Percentiles rank a stretch among this genome's conserved stretches.
Evolutionary conservation across 2,797 vertebrate species (phyloP).

Genomic region (Squalus acanthias): DNA sequence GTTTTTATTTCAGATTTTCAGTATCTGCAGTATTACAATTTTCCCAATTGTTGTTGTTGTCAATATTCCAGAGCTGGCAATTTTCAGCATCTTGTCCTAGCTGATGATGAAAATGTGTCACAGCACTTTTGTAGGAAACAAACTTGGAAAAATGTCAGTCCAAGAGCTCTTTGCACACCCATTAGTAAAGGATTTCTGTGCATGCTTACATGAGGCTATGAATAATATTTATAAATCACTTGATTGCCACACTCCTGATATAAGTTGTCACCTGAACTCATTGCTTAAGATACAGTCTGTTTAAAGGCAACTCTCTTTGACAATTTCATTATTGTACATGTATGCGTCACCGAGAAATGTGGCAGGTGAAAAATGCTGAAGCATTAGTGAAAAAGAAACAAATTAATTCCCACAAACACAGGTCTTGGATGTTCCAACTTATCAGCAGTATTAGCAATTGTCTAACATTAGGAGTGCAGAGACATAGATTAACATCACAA

Average conservation of each 20-base stretch:
- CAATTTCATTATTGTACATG: conserved; percentile 18
- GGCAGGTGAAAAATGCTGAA: background rate
- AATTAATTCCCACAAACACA: background rate
- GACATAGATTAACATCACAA: background rate
- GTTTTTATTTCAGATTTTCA: no score
- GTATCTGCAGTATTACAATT: background rate
- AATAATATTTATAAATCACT: background rate
- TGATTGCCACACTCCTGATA: background rate
- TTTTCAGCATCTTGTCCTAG: background rate
- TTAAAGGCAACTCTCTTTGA: background rate
- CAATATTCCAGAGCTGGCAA: background rate
- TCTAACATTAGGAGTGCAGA: background rate
- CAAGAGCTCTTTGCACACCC: background rate
- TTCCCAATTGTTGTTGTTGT: background rate
- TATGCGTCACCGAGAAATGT: background rate
- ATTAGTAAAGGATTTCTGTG: background rate
- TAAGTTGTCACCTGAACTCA: background rate
- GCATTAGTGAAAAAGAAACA: background rate
- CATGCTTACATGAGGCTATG: background rate
- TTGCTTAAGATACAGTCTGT: background rate
- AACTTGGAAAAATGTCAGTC: background rate
- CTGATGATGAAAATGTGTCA: background rate
- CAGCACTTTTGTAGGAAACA: background rate
- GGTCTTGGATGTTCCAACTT: background rate
- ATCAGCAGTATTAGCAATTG: background rate